Base-by-base conservation (phyloP, 2,888 invertebrate genomes). In the Rhagium mordax region DNA sequence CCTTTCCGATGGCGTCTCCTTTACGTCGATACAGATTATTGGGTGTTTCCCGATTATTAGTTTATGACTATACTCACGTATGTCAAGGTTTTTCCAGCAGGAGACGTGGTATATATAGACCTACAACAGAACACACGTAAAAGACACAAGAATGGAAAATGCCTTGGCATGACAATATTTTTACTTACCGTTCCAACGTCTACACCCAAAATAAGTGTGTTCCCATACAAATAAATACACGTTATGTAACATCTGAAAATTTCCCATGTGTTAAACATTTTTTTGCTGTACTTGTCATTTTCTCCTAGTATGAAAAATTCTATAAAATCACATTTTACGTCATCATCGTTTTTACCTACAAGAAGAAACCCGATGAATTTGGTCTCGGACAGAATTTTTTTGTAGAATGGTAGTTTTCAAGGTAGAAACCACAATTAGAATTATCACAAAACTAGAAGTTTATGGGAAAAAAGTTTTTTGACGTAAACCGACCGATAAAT, bases 201-300 rank as follows among this genome's bases (percentile, higher is more conserved):
- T 24, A 85, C 84, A 47, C 87, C 88, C 21, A 88, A 74, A 18
- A 87, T 79, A 66, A 88, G 82, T 10, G 86, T 87, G 71, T 87
- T 87, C 16, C 87, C 87, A 80, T 87, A 87, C 3, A 87, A 74
- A 77, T 81, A 87, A 79, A 87, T 85, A 76, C 86, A 87, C 4
- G 87, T 86, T 41, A 88, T 86, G 48, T 83, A 83, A 18, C 85
- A 84, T 15, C 81, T 79, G 49, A 87, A 84, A 21, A 84, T 84
- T 61, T 85, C 85, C 84, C 86, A 87, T 41, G 85, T 84, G 60
- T 86, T 85, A 72, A 87, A 88, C 69, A 87, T 78, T 78, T 87
- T 87, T 69, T 86, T 86, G 48, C 86, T 84, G 74, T 83, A 84
- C 64, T 83, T 79, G 48, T 83, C 79, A 16, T 83, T 81, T n/a